Percentiles rank a stretch among this genome's conserved stretches.
These are phyloP conservation scores for Loriculus beryllinus DNA, from an alignment of 2,797 vertebrate species.

Conservation along the genomic window DNA sequence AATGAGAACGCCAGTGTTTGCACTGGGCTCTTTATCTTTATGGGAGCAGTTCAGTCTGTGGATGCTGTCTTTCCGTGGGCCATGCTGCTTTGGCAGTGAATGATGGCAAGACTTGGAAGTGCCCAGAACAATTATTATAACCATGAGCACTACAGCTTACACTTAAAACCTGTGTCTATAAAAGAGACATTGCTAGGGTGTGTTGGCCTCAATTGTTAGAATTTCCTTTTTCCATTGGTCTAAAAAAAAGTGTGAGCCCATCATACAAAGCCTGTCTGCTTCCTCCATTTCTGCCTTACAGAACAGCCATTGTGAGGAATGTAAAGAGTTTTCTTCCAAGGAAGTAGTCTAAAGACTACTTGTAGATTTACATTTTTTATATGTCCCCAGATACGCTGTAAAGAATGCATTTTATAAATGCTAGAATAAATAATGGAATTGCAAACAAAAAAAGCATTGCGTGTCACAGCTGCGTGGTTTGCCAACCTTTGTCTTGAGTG, in stretches of 20 bases:
- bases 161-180: background rate
- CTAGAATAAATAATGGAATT: background rate
- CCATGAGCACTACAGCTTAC: background rate
- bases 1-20: background rate
- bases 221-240: background rate
- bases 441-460: background rate
- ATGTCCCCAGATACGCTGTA: background rate
- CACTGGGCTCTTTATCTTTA: background rate
- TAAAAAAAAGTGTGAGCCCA: background rate
- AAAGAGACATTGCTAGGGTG: background rate
- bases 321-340: slow-evolving; percentile 1
- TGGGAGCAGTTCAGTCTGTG: background rate
- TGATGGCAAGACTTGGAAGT: background rate
- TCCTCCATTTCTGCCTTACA: background rate
- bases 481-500: slow-evolving; percentile 24
- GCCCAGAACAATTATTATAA: background rate
- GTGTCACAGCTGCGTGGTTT: background rate
- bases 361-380: background rate
- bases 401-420: slow-evolving; percentile 10
- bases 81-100: accelerated
- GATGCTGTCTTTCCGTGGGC: background rate
- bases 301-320: background rate
- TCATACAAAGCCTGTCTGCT: background rate
- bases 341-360: background rate
- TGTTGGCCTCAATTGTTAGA: background rate